phyloP scores from a whole-genome alignment of 2,888 invertebrate genomes.

The Calameuta filiformis region DNA sequence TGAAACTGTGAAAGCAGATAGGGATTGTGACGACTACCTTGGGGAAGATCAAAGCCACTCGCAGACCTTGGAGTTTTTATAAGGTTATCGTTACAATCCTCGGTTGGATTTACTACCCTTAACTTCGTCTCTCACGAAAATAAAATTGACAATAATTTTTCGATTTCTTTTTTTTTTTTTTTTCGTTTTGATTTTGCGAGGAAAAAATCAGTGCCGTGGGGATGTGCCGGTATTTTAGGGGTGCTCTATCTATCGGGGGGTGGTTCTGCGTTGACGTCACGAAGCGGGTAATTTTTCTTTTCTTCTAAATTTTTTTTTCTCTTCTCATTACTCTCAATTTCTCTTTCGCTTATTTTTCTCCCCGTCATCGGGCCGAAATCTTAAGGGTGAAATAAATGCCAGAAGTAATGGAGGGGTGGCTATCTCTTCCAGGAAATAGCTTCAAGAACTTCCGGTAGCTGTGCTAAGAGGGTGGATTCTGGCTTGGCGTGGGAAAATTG shows the following conservation, averaged over 20 bases:
- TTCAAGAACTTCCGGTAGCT: neutral
- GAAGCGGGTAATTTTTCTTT: neutral
- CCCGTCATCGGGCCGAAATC: neutral
- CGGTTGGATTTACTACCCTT: neutral
- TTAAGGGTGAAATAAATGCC: neutral
- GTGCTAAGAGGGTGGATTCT: neutral
- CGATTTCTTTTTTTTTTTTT: no score
- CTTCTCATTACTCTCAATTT: neutral
- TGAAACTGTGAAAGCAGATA: neutral
- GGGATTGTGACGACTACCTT: no score
- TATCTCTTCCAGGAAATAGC: neutral
- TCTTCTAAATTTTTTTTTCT: neutral
- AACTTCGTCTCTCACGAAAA: neutral
- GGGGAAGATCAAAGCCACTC: neutral
- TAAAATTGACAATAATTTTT: neutral
- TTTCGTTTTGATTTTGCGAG: neutral
- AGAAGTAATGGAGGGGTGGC: neutral
- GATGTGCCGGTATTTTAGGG: neutral
- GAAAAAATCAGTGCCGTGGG: neutral
- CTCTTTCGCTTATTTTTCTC: neutral
- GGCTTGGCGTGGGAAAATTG: neutral
- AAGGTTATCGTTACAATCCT: neutral
- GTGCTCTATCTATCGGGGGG: neutral
- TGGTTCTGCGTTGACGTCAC: neutral
- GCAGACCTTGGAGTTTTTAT: neutral